Evolutionary conservation across 2,888 invertebrate species (phyloP).

Genomic region (Deladenus siricidicola): DNA sequence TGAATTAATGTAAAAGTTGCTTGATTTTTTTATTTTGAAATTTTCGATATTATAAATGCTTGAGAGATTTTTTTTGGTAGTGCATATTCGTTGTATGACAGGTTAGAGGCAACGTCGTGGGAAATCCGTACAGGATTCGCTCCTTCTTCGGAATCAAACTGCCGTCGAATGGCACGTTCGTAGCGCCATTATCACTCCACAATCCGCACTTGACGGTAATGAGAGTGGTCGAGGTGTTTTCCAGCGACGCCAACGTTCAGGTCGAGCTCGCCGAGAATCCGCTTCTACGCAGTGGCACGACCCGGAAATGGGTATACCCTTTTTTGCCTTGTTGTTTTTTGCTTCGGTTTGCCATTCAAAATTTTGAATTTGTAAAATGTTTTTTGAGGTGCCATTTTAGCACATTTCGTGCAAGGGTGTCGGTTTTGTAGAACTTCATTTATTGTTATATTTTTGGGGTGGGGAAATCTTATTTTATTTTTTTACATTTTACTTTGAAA

Average conservation of each 20-base stretch:
- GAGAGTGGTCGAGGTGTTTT: conserved; percentile 63
- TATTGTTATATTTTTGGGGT: too few relatives aligned
- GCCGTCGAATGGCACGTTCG: conserved; percentile 81
- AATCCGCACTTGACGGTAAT: conserved; percentile 82
- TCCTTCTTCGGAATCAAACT: conserved; percentile 82
- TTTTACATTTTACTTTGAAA: too few relatives aligned
- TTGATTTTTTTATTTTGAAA: conserved; percentile 12
- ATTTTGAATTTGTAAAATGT: neutral
- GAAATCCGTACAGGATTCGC: conserved; percentile 78
- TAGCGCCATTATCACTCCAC: conserved; percentile 80
- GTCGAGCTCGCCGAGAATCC: conserved; percentile 67
- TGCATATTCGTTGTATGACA: too few relatives aligned
- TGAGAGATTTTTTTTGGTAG: too few relatives aligned
- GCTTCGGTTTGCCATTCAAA: too few relatives aligned
- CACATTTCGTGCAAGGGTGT: too few relatives aligned
- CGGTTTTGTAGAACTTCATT: too few relatives aligned
- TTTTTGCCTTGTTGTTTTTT: conserved; percentile 18
- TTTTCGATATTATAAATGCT: too few relatives aligned
- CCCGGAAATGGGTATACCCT: neutral
- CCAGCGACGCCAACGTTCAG: conserved; percentile 78
- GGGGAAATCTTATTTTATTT: too few relatives aligned
- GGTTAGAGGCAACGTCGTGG: conserved; percentile 14
- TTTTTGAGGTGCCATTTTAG: too few relatives aligned
- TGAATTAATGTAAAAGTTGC: conserved; percentile 19
- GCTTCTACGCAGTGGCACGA: neutral